A percentile compares a stretch with the other conserved stretches of the same genome.
These are phyloP conservation scores for Pyrochroa serraticornis DNA, from an alignment of 2,888 invertebrate species.

Conservation along the genomic window DNA sequence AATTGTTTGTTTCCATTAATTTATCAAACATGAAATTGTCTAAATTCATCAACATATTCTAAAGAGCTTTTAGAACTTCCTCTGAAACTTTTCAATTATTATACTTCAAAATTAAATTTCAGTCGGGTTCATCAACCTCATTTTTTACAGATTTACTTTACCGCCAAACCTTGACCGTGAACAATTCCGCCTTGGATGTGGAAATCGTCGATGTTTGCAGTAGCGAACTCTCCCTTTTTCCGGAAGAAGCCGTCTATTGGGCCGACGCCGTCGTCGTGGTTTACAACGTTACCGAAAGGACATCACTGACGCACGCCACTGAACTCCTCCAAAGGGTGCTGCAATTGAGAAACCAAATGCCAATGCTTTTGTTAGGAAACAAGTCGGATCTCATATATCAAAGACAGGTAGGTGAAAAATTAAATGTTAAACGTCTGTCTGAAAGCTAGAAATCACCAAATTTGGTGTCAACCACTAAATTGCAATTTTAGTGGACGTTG, in stretches of 20 bases:
- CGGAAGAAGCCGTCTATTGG: constrained; percentile 71
- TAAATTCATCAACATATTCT: constrained; percentile 1
- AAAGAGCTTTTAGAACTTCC: neutral
- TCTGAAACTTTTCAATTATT: constrained; percentile 9
- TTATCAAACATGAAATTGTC: constrained; percentile 2
- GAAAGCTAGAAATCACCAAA: too few relatives aligned
- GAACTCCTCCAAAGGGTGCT: constrained; percentile 67
- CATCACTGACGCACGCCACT: constrained; percentile 72
- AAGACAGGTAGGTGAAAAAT: constrained; percentile 62
- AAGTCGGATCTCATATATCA: constrained; percentile 81
- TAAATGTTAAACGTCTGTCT: constrained; percentile 2
- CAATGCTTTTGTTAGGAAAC: constrained; percentile 74
- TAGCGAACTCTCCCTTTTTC: constrained; percentile 63
- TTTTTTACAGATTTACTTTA: constrained; percentile 75
- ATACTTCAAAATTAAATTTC: constrained; percentile 5
- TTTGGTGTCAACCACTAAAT: too few relatives aligned
- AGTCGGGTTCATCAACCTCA: constrained; percentile 1
- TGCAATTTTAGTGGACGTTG: too few relatives aligned
- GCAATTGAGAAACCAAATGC: constrained; percentile 59
- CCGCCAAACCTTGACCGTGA: constrained; percentile 74
- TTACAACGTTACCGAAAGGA: constrained; percentile 76
- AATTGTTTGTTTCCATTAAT: constrained; percentile 8
- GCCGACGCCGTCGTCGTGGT: constrained; percentile 80
- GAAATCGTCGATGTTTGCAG: constrained; percentile 82
- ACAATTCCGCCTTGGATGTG: constrained; percentile 74